Percentiles rank a stretch among this genome's conserved stretches.
phyloP scores from a whole-genome alignment of 2,113 vertebrate species.

The Bubalus kerabau region DNA sequence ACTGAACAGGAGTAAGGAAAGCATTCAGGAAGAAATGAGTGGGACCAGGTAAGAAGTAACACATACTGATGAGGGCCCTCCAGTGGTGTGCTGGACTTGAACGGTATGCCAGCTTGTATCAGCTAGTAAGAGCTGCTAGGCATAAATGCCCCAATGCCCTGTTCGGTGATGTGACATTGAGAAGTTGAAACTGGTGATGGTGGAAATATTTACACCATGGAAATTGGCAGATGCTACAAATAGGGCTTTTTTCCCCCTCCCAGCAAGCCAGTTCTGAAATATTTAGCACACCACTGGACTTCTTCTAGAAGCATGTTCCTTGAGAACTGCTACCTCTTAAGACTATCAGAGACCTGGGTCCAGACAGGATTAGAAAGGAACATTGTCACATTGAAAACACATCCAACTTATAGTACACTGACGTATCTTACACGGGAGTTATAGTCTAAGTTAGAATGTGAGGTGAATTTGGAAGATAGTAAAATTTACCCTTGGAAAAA shows the following conservation, averaged over 20 bases:
- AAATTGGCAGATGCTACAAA: not conserved
- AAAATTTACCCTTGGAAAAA: not conserved
- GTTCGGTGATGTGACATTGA: not conserved
- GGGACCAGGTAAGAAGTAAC: not conserved
- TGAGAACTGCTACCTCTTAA: not conserved
- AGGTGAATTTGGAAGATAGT: not conserved
- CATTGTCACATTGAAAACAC: not conserved
- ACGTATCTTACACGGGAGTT: not conserved
- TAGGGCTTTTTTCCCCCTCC: not conserved
- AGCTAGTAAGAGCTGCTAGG: not conserved
- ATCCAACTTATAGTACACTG: not conserved
- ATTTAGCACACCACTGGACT: not conserved
- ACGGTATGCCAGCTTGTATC: fast-evolving
- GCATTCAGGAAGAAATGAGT: not conserved
- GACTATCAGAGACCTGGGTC: not conserved
- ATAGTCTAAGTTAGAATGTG: not conserved
- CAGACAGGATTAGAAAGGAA: not conserved
- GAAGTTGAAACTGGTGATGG: not conserved
- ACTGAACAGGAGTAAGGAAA: not conserved
- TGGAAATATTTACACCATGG: not conserved
- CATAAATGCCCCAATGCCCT: fast-evolving
- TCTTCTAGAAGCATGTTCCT: not conserved
- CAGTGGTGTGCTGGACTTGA: fast-evolving
- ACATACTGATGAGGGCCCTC: not conserved
- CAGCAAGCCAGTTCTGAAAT: not conserved